Evolutionary conservation across 2,113 vertebrate genomes (phyloP).

Genomic region (Indri indri): DNA sequence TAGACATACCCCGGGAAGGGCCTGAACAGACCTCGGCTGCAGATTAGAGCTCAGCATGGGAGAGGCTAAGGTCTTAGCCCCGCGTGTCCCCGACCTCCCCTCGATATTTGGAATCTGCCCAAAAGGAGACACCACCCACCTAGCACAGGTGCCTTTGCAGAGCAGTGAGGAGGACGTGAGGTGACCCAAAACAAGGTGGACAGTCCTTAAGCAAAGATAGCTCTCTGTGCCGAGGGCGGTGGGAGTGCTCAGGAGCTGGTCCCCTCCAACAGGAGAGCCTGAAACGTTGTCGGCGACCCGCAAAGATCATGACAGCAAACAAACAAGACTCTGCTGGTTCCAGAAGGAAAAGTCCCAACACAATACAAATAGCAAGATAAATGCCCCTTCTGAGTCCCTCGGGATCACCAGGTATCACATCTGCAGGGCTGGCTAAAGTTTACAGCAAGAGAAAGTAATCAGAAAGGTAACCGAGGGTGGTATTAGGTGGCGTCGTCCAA

Average conservation of each 20-base stretch:
- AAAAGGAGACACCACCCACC: background rate
- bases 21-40: background rate
- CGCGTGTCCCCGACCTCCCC: accelerated
- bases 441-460: background rate
- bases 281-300: background rate
- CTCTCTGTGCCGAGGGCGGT: accelerated
- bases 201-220: background rate
- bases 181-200: background rate
- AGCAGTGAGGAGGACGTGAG: background rate
- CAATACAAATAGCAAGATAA: no score
- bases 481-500: no score
- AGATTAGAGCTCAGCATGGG: background rate
- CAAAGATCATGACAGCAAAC: background rate
- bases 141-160: background rate
- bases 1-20: background rate
- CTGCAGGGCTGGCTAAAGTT: background rate
- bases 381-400: background rate
- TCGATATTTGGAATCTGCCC: background rate
- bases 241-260: background rate
- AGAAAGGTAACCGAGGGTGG: background rate
- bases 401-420: background rate
- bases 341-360: background rate
- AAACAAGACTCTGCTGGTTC: background rate
- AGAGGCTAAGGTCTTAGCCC: background rate
- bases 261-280: background rate